Evolutionary conservation across 2,888 invertebrate species (phyloP), one percentile per base, ranked within the genome.

Genomic region (Cheilosia grossa): DNA sequence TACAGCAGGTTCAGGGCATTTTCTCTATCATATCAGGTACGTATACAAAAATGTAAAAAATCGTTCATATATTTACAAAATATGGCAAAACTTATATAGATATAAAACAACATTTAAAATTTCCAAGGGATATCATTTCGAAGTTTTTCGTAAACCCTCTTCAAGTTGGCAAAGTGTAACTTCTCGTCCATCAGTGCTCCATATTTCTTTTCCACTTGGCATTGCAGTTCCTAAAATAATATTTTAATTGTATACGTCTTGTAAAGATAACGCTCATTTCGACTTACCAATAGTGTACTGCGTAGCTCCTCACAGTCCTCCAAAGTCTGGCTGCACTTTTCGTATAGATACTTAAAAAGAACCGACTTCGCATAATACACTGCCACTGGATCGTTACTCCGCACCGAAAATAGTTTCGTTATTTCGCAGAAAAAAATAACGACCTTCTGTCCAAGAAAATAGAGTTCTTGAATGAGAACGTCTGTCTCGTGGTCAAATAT

Each of bases 151-250:
- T 91, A 90, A 64, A 90, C 87, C 3, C 87, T 87, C 37, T 78
- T 58, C 33, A 90, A 64, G 17, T 88, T 88, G 37, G 89, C 89
- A 21, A 89, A 83, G 82, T 89, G 89, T 56, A 89, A 4, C 1
- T 80, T 64, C 7, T 44, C 10, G 3, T 87, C 79, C 7, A 58
- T 9, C 5, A 88, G 86, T 1, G 75, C 64, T 4, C 89, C 88
- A 85, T 89, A 89, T 54, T 88, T 88, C 13, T 83, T 87, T 27
- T 90, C 89, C 58, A 89, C 69, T 47, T 90, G 88, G 40, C 87
- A 88, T 72, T 90, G 90, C 5, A 88, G 78, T 87, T 89, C 89
- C 90, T 91, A 47, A 4, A 75, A 79, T 7, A n/a, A 30, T 56
- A 47, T 10, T 27, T 5, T n/a, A 27, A 24, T 64, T 33, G 0